Base-by-base conservation (phyloP, 2,888 invertebrate species). In the Meliscaeva auricollis region DNA sequence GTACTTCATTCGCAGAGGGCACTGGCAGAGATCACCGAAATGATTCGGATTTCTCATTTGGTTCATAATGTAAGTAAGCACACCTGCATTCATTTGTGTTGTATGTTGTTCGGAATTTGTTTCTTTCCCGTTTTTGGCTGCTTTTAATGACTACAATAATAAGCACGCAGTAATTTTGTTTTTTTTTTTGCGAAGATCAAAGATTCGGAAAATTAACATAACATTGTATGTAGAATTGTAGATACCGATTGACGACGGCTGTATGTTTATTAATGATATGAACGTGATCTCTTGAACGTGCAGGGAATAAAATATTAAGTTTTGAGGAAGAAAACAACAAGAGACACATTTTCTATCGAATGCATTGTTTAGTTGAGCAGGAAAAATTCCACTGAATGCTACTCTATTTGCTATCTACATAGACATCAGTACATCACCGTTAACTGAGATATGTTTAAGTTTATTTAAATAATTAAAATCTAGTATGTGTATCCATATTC, bases 11-110 rank as follows among this genome's bases (percentile, higher is more conserved):
- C 97, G 87, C 98, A 98, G 91, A 94, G 97, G 78, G 96, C 96
- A 2, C 92, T 98, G 66, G 98, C 98, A 0, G 98, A 98, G 92
- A 97, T 98, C n/a, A 97, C 97, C 0, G 98, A 98, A 93, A 97
- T 98, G 97, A 98, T 98, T 87, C 94, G 98, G 58, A 98, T 98
- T 0, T 97, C 98, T 20, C 96, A 97, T 91, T 93, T 98, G 85
- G 96, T 98, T 13, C 98, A 99, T 92, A 96, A 96, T 91, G 97
- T 92, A 79, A 88, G 90, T 87, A 15, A 0, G 56, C 1, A 44
- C 4, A 26, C 26, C 26, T 26, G 26, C 26, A 26, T 26, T 15
- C 15, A 30, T 30, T 54, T 54, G n/a, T n/a, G n/a, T 13, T 6
- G 20, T 38, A 20, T 20, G 15, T 20, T 35, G 13, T 17, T 58